Evolutionary conservation across 64 coral and sea anemone genomes (phyloP), one percentile per base, ranked within the genome.

Genomic region (Orbicella faveolata): DNA sequence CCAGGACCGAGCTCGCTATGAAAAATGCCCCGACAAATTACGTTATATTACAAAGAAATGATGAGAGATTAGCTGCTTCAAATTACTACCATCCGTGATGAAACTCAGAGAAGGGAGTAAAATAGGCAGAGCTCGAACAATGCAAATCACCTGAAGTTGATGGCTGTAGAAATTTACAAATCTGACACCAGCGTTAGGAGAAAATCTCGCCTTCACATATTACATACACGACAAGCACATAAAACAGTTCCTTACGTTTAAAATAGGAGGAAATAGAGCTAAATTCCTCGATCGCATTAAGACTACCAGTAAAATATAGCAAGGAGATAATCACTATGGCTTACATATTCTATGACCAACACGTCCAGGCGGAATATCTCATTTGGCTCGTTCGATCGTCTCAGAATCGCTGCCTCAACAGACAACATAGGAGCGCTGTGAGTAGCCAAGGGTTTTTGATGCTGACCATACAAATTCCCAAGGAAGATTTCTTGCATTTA

Each of bases 291-390:
- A 25, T 72, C 34, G 13, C 26, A 21, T 33, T 65, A 59, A 23
- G 44, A 15, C 72, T 82, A 82, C 34, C 59, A 34, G 30, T 15
- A 48, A 76, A 11, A 25, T n/a, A 25, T 16, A n/a, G 15, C 52
- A 79, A 57, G 12, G 20, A 79, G 21, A 44, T 68, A 6, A 23
- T 41, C 62, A 36, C 2, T 21, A 26, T 30, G 48, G 64, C 82
- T 85, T 72, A 85, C 82, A 85, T 59, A 59, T 85, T 72, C 67
- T 85, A 52, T 48, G 65, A 72, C 82, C 63, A 85, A 52, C 19
- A 20, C 82, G 64, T 85, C 82, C 82, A 72, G 82, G 65, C n/a
- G 21, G 20, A 36, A 34, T 79, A 13, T 33, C 23, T 34, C 18
- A 41, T 13, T 34, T 17, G 34, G 18, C 7, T 41, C 34, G 34